A percentile compares a stretch with the other conserved stretches of the same genome.
Evolutionary conservation across 2,797 vertebrate genomes (phyloP).

Genomic region (Tachyglossus aculeatus): DNA sequence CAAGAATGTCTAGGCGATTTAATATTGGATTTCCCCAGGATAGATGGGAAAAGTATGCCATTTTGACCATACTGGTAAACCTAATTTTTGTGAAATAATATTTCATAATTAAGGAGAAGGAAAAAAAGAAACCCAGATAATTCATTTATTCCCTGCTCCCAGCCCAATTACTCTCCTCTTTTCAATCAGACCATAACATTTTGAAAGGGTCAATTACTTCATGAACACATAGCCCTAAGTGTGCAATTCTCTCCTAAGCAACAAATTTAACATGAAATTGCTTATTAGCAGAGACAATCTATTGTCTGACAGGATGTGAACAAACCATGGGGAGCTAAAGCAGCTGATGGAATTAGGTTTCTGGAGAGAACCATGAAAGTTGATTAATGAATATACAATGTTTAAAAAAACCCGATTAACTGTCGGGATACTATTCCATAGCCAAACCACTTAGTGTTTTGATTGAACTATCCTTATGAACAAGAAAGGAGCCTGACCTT

Average conservation of each 20-base stretch:
- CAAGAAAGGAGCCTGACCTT: too few relatives aligned
- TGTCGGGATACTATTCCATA: neutral
- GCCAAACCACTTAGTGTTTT: too few relatives aligned
- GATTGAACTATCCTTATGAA: too few relatives aligned
- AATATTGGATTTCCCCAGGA: neutral
- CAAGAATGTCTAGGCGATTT: too few relatives aligned
- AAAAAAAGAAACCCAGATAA: too few relatives aligned
- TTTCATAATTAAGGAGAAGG: too few relatives aligned
- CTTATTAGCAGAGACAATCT: neutral
- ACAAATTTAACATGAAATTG: neutral
- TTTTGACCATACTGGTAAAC: too few relatives aligned
- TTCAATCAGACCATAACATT: too few relatives aligned
- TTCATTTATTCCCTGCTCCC: too few relatives aligned
- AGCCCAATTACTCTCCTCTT: too few relatives aligned
- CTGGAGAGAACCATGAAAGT: neutral
- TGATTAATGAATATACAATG: neutral
- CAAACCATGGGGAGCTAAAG: neutral
- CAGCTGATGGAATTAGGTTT: slow-evolving; percentile 18
- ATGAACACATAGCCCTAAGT: neutral
- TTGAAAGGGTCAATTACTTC: neutral
- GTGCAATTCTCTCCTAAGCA: neutral
- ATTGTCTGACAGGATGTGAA: slow-evolving; percentile 1
- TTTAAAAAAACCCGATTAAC: neutral
- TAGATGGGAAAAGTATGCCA: neutral
- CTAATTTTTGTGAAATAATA: too few relatives aligned